Percentiles rank a stretch among this genome's conserved stretches.
These are phyloP conservation scores for Petromus typicus DNA, from an alignment of 2,113 vertebrate species.

Conservation along the genomic window DNA sequence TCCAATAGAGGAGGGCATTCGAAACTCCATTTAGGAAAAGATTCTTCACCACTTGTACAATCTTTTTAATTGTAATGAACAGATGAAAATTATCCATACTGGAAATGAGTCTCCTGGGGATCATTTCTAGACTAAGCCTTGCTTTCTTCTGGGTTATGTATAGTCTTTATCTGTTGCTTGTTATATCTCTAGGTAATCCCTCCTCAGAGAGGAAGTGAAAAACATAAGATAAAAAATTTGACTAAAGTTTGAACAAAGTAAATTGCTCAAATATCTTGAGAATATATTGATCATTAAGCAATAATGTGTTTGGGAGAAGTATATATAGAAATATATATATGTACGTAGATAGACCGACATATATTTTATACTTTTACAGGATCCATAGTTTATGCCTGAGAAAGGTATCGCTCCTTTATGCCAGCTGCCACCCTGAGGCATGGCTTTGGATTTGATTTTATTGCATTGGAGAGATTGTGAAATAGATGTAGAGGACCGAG, in stretches of 20 bases:
- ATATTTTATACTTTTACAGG: neutral
- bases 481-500: neutral
- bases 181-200: conserved; percentile 18
- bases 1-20: neutral
- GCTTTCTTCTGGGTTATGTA: conserved; percentile 9
- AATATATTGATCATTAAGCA: conserved; percentile 11
- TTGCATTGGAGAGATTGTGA: neutral
- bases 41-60: neutral
- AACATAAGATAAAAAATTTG: neutral
- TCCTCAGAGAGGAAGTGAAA: neutral
- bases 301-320: neutral
- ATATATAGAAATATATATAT: neutral
- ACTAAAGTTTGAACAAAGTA: conserved; percentile 12
- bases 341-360: too few relatives aligned
- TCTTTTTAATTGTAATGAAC: conserved; percentile 9
- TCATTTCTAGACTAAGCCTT: conserved; percentile 43
- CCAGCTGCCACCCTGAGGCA: neutral
- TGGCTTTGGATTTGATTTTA: neutral
- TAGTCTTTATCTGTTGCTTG: neutral
- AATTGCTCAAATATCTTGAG: neutral
- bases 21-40: neutral
- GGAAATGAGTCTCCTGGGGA: neutral
- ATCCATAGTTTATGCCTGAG: neutral
- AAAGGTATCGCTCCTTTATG: neutral
- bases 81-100: conserved; percentile 44